Evolutionary conservation across 1,140 invertebrate species (phyloP), one percentile per base, ranked within the genome.

Genomic region (Anoplolepis gracilipes): DNA sequence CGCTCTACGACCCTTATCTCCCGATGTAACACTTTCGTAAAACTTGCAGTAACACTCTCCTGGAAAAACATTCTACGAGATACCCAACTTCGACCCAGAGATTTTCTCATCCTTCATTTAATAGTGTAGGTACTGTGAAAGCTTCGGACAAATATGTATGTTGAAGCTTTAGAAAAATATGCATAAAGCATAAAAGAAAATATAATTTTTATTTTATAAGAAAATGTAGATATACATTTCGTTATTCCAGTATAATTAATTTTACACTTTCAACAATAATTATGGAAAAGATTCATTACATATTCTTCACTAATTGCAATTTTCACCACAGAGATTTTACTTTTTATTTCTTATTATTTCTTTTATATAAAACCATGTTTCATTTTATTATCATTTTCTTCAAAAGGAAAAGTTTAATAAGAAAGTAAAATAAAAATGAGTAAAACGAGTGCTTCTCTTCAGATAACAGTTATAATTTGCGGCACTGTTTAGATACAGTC

Each of bases 31-130:
- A 11, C 39, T 59, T 73, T 55, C 36, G 22, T 46, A 55, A 85
- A 85, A 67, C 16, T 85, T 39, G 16, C 49, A 4, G 65, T 61
- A 72, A 73, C 25, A 59, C 10, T 82, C 22, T 22, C 30, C 6
- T 46, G 65, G 19, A 67, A 87, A 87, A 88, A 72, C 46, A 61
- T 86, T 55, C 64, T 57, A 88, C 64, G 57, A 87, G 64, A 78
- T 84, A 86, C 3, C 16, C 55, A 7, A 42, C n/a, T 30, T 49
- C 22, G 11, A 22, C 7, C 46, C 65, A 69, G 69, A 30, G 25
- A 64, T 33, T 36, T 55, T 64, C 13, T 62, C 11, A 55, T 4
- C 46, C 10, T 33, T 57, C 28, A 5, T 39, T 5, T 8, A 36
- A 79, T 25, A 53, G 16, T 22, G n/a, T 49, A 19, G n/a, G n/a